Evolutionary conservation across 2,113 vertebrate species (phyloP).

Genomic region (Astur gentilis): DNA sequence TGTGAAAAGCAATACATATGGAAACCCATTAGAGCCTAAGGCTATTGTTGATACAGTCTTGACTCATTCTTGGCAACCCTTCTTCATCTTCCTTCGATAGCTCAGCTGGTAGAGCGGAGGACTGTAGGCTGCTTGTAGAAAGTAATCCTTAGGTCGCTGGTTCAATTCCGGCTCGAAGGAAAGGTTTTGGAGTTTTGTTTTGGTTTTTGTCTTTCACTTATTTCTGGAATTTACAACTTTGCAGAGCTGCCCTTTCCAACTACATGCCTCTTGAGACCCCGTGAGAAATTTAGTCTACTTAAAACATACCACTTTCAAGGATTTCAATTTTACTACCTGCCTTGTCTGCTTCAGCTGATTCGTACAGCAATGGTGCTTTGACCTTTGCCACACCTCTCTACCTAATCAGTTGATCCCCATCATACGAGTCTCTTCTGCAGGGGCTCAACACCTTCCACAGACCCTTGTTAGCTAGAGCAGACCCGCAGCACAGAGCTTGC

Average conservation of each 20-base stretch:
- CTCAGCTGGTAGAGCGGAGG: slow-evolving; percentile 89
- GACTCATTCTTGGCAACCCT: neutral
- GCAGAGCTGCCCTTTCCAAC: neutral
- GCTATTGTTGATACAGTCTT: slow-evolving; percentile 51
- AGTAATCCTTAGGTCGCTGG: slow-evolving; percentile 45
- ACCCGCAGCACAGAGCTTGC: neutral
- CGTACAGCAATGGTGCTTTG: neutral
- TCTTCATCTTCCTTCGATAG: slow-evolving; percentile 77
- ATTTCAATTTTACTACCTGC: neutral
- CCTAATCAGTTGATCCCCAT: neutral
- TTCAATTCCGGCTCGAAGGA: slow-evolving; percentile 35
- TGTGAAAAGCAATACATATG: slow-evolving; percentile 54
- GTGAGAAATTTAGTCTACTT: neutral
- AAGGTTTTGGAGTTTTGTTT: neutral
- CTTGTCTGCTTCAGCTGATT: neutral
- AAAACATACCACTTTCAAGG: neutral
- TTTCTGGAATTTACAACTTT: neutral
- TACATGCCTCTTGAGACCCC: too few species aligned
- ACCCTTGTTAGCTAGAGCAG: neutral
- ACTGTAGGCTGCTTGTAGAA: slow-evolving; percentile 71
- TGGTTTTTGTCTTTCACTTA: neutral
- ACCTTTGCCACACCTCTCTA: neutral
- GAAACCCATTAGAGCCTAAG: slow-evolving; percentile 34
- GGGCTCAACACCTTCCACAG: neutral
- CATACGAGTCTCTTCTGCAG: neutral